Base-by-base conservation (phyloP, 2,113 vertebrate genomes). In the Budorcas taxicolor region DNA sequence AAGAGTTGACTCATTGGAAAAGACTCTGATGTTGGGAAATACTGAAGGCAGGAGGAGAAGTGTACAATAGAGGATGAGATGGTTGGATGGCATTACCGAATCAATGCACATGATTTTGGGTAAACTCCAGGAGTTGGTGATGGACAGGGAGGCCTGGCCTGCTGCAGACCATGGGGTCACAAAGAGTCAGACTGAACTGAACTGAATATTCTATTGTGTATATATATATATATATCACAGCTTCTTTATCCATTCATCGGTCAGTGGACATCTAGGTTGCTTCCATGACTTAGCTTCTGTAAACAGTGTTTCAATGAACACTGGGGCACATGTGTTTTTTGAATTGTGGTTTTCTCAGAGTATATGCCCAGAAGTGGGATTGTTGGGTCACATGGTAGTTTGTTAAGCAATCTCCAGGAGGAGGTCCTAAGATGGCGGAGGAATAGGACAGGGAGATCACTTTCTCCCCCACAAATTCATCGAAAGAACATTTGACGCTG, bases 381-480 rank as follows among this genome's bases (percentile, higher is more conserved):
- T 64, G 31, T 33, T 33, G 62, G 62, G 62, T 64, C 31, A 60
- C 31, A 15, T 33, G 31, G 62, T 64, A 17, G 15, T 64, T n/a
- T 64, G 62, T n/a, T 64, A 64, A 64, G 31, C 31, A 64, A n/a
- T 64, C 3, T 64, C 31, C 62, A 64, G 62, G 31, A 64, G 31
- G 62, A 3, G 0, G 62, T n/a, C 15, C 31, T 64, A 64, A 64
- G 62, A 64, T 64, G 31, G 62, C 0, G 0, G 31, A 64, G 31
- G 31, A 64, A 64, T n/a, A 64, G 62, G 31, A 33, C 15, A 2
- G 62, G 62, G 62, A 64, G 3, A 33, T 6, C 31, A n/a, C 31
- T n/a, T 64, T n/a, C 62, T 33, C 3, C 31, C 62, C 31, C 3
- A 64, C 62, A 64, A 8, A 64, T 64, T 64, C 62, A 64, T 64